Conservation (phyloP, 2,797 vertebrate species). For the Nyctalus aviator region DNA sequence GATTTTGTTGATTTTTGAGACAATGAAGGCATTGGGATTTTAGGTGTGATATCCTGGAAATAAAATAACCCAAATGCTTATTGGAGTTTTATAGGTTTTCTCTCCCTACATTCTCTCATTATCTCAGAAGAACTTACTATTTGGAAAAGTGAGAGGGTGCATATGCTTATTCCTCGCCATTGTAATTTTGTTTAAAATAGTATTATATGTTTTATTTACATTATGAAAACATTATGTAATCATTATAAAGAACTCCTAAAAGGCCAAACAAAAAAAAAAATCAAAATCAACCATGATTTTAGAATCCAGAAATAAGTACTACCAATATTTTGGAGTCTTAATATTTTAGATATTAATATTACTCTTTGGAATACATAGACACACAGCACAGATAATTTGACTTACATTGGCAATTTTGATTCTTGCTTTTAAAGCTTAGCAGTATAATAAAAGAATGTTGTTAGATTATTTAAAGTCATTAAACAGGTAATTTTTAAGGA, state of each 20-base stretch:
- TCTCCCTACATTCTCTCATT: background rate
- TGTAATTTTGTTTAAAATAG: conserved; percentile 47
- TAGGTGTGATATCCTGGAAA: background rate
- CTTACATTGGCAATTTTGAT: background rate
- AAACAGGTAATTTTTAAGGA: conserved; percentile 31
- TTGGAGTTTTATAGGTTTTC: background rate
- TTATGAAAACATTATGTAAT: conserved; percentile 28
- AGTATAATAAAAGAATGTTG: conserved; percentile 30
- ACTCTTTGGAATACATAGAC: background rate
- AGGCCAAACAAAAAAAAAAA: background rate
- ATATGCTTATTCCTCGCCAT: background rate
- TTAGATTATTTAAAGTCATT: conserved; percentile 44
- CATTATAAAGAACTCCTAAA: conserved; percentile 24
- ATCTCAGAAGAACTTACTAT: background rate
- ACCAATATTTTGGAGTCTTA: conserved; percentile 35
- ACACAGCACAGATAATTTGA: background rate
- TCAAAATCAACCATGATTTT: background rate
- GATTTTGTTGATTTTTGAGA: background rate
- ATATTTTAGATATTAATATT: conserved; percentile 32
- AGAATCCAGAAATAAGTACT: conserved; percentile 32
- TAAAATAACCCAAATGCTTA: background rate
- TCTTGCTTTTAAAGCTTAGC: conserved; percentile 53
- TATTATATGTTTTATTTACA: conserved; percentile 26
- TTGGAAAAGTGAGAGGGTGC: background rate
- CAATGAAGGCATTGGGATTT: background rate